Evolutionary conservation across 2,888 invertebrate species (phyloP).

Genomic region (Leucophora obtusa): DNA sequence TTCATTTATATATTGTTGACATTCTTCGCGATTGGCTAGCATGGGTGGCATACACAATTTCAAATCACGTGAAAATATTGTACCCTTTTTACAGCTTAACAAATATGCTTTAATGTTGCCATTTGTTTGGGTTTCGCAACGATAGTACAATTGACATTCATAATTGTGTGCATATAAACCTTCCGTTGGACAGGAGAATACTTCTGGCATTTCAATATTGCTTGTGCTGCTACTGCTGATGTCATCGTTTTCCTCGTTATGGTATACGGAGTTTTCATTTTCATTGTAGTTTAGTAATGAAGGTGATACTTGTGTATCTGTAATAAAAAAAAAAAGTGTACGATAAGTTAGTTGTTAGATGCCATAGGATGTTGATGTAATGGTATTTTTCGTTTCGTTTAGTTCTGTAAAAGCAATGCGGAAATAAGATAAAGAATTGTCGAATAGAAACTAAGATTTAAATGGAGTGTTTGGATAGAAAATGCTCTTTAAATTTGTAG

Average conservation of each 20-base stretch:
- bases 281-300: constrained; percentile 62
- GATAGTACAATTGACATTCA: constrained; percentile 87
- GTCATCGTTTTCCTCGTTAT: constrained; percentile 42
- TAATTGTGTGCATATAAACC: constrained; percentile 86
- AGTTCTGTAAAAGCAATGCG: not conserved
- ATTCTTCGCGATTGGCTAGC: constrained; percentile 84
- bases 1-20: constrained; percentile 80
- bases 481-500: too few relatives aligned
- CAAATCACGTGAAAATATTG: constrained; percentile 85
- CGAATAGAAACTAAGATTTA: constrained; percentile 9
- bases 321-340: constrained; percentile 63
- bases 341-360: constrained; percentile 23
- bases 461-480: not conserved
- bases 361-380: constrained; percentile 27
- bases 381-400: constrained; percentile 8
- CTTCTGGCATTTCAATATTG: constrained; percentile 62
- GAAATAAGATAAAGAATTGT: constrained; percentile 19
- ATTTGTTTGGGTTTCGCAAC: constrained; percentile 84
- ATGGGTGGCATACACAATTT: constrained; percentile 86
- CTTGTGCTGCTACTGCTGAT: constrained; percentile 31
- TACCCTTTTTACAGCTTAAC: constrained; percentile 87
- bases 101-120: constrained; percentile 80
- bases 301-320: constrained; percentile 67
- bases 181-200: constrained; percentile 82
- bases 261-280: constrained; percentile 58